A percentile compares a stretch with the other conserved stretches of the same genome.
These are phyloP conservation scores for Hydropsyche betteni DNA, from an alignment of 2,888 invertebrate species.

Conservation along the genomic window DNA sequence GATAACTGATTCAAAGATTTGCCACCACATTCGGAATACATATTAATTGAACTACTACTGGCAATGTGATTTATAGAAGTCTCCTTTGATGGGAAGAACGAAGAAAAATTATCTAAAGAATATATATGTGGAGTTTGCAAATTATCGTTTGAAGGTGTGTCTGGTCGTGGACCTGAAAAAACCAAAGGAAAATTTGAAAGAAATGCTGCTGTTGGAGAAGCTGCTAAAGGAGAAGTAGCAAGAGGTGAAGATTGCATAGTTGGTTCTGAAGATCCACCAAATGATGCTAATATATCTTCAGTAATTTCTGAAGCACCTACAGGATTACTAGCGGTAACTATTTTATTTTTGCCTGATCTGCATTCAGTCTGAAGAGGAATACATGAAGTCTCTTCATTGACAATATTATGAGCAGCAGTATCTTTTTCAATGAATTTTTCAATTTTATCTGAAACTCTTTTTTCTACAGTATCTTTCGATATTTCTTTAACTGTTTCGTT, in stretches of 20 bases:
- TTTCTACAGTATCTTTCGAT: background rate
- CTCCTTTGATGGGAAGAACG: constrained; percentile 47
- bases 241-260: constrained; percentile 30
- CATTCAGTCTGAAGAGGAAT: background rate
- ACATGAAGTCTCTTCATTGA: background rate
- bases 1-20: constrained; percentile 22
- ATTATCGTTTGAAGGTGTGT: constrained; percentile 62
- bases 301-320: constrained; percentile 35
- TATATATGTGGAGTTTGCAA: constrained; percentile 48
- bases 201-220: constrained; percentile 81
- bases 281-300: constrained; percentile 44
- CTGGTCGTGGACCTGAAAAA: constrained; percentile 64
- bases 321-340: background rate
- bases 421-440: constrained; percentile 3
- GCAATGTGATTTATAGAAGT: constrained; percentile 31
- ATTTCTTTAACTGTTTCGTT: constrained; percentile 11
- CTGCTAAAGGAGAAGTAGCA: constrained; percentile 55
- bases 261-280: constrained; percentile 36
- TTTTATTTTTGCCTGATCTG: constrained; percentile 17
- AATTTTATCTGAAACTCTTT: background rate
- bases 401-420: background rate
- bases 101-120: constrained; percentile 48
- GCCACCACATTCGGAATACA: constrained; percentile 42
- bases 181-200: constrained; percentile 79
- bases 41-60: constrained; percentile 21